Percentiles rank a stretch among this genome's conserved stretches.
These are phyloP conservation scores for Piprites chloris DNA, from an alignment of 2,113 vertebrate genomes.

Conservation along the genomic window DNA sequence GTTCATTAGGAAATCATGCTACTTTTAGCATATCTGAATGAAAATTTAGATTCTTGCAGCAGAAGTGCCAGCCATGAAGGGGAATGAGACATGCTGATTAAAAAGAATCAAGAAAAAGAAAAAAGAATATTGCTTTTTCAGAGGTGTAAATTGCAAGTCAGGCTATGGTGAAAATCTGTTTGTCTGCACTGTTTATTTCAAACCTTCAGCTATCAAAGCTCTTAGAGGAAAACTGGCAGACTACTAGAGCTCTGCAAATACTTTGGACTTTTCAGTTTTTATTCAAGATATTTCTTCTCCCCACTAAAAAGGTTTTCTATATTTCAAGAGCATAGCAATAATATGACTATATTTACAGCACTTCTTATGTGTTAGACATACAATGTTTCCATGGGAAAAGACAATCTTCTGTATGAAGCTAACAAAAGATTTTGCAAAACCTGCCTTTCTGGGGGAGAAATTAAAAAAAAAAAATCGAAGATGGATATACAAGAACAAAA, in stretches of 20 bases:
- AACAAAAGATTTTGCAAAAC: not conserved
- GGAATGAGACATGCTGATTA: not conserved
- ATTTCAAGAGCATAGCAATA: not conserved
- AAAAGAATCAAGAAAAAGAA: not conserved
- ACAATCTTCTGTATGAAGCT: not conserved
- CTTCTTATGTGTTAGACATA: not conserved
- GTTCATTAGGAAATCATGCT: slow-evolving; percentile 13
- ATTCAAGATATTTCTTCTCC: not conserved
- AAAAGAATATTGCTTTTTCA: slow-evolving; percentile 3
- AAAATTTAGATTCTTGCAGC: not conserved
- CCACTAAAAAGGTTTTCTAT: not conserved
- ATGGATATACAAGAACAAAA: not conserved
- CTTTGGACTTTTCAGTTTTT: not conserved
- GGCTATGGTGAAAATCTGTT: not conserved
- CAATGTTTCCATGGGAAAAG: not conserved
- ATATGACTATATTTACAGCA: not conserved
- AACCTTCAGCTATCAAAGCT: not conserved
- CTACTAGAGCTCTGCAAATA: not conserved
- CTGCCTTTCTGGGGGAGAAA: not conserved
- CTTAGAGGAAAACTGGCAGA: not conserved
- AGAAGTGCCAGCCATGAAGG: not conserved
- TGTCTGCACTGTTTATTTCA: not conserved
- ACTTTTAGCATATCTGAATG: slow-evolving; percentile 30
- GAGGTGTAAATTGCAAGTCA: slow-evolving; percentile 13
- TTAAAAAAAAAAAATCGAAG: not conserved